Base-by-base conservation (phyloP, 2,113 vertebrate genomes). In the Rhea pennata region DNA sequence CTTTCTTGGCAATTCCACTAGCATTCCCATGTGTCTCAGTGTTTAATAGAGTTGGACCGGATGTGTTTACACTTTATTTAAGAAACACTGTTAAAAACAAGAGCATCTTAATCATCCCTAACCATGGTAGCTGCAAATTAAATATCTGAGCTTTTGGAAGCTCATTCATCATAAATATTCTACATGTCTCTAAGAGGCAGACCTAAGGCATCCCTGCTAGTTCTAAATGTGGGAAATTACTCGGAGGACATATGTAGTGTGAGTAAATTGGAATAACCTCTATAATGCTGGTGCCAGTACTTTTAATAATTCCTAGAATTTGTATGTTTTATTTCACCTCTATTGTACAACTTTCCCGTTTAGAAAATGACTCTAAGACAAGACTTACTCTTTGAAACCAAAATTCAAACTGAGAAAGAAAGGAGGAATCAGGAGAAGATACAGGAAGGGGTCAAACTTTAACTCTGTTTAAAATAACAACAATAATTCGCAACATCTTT, bases 61-160 rank as follows among this genome's bases (percentile, higher is more conserved):
- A 92, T 9, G 21, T 95, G 76, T 93, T 96, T 96, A 92, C 81
- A 24, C 59, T 95, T 89, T 79, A 69, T 95, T 85, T 91, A 92
- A 94, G 92, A 95, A 96, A 96, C 69, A 61, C 36, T 80, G 71
- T 77, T 77, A 33, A 88, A 96, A 96, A 91, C 92, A 95, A 92
- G 83, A 72, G 85, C 74, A 95, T 95, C 93, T 96, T 97, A 96
- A 96, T 96, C 93, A 97, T 96, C 90, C 72, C 71, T 95, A 92
- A 88, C 84, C 72, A 9, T 17, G 48, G 67, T 87, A 86, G 90
- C 82, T 96, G 89, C 75, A 92, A 84, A 97, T 95, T 87, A 92
- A 95, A 80, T 96, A 94, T 73, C 84, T 65, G 85, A 93, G 74
- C 62, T 91, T 69, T 83, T 91, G 65, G 72, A 95, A 94, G 69